Evolutionary conservation across 2,888 invertebrate genomes (phyloP), one percentile per base, ranked within the genome.

Genomic region (Zonitis immaculata): DNA sequence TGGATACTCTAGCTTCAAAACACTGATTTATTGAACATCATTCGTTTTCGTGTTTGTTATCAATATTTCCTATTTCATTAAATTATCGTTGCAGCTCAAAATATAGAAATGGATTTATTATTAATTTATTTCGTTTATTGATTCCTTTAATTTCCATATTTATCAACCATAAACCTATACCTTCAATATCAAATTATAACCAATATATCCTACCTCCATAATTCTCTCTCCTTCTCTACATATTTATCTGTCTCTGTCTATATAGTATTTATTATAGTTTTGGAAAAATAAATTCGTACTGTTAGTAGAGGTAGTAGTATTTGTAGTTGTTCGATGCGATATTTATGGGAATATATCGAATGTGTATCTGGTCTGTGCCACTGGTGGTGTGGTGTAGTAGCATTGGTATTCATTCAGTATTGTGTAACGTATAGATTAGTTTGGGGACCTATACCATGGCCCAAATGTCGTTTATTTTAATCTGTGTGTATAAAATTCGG

Each of bases 321-420:
- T n/a, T n/a, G n/a, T n/a, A n/a, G n/a, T n/a, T n/a, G n/a, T n/a
- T n/a, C n/a, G n/a, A n/a, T 43, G 6, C 47, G 63, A 64, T 64
- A 65, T 67, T 66, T 67, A 65, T 64, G 62, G 63, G 56, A 52
- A 51, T 44, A 57, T 50, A 64, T 63, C 53, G 55, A 62, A 62
- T 39, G 16, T 26, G 61, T 53, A 55, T 59, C 51, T 56, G 56
- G 52, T 46, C 54, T 54, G 50, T 53, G 57, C 59, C 49, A 50
- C 44, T 52, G 28, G 46, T 43, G n/a, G n/a, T n/a, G n/a, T n/a
- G n/a, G n/a, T n/a, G n/a, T n/a, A n/a, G n/a, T n/a, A 9, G 59
- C 57, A 68, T 68, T 68, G 65, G 64, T 68, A 69, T 67, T 66
- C 67, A 66, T 69, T 65, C 60, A 56, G 63, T 62, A 66, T 63